Percentiles rank a stretch among this genome's conserved stretches.
These are phyloP conservation scores for Hiodon tergisus DNA, from an alignment of 2,113 vertebrate species.

Conservation along the genomic window DNA sequence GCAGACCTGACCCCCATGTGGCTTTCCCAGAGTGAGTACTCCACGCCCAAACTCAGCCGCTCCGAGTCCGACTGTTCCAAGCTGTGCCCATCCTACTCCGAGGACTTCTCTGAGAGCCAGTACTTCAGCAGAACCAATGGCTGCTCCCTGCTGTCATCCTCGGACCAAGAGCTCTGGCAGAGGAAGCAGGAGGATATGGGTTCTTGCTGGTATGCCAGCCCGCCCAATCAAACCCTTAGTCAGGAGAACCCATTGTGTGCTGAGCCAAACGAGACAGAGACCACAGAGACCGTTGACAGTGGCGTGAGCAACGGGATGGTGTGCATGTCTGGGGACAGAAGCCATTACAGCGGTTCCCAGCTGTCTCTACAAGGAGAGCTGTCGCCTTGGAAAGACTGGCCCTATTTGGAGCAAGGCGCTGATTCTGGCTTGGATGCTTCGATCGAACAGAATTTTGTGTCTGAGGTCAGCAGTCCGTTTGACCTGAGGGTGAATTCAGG, in stretches of 20 bases:
- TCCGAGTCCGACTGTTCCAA: constrained; percentile 97
- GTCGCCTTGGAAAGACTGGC: constrained; percentile 92
- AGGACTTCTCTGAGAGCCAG: constrained; percentile 92
- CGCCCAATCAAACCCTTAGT: constrained; percentile 62
- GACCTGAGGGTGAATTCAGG: constrained; percentile 77
- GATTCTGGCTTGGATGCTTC: constrained; percentile 79
- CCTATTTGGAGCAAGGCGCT: constrained; percentile 71
- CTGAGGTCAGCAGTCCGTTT: constrained; percentile 82
- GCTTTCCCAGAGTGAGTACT: constrained; percentile 91
- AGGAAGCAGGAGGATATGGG: constrained; percentile 81
- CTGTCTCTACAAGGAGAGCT: constrained; percentile 81
- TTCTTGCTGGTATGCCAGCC: constrained; percentile 68
- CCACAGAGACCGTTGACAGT: constrained; percentile 78
- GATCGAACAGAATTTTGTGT: constrained; percentile 68
- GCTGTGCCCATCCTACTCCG: constrained; percentile 91
- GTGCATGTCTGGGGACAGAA: constrained; percentile 75
- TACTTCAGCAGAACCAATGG: constrained; percentile 83
- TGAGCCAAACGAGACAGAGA: constrained; percentile 67
- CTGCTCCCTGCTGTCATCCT: constrained; percentile 83
- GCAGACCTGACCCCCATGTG: constrained; percentile 78
- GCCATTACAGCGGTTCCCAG: constrained; percentile 82
- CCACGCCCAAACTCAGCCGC: constrained; percentile 85
- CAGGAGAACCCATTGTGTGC: constrained; percentile 56
- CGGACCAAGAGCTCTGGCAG: constrained; percentile 93
- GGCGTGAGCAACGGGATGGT: constrained; percentile 82